phyloP scores from a whole-genome alignment of 35 echinoderm and acorn worm species.

The Acanthaster planci region DNA sequence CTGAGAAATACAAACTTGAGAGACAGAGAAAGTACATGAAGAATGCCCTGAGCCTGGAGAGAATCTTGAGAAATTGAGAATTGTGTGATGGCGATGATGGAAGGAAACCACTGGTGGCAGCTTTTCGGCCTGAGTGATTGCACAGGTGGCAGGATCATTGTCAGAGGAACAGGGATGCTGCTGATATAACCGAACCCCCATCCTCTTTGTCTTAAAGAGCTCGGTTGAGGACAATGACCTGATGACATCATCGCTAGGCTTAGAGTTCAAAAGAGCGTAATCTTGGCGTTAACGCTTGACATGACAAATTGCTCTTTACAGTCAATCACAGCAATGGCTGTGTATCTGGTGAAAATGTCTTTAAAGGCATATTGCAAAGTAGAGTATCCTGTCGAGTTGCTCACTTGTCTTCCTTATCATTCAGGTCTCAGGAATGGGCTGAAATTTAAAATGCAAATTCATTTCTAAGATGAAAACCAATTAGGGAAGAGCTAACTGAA shows the following conservation, averaged over 20 bases:
- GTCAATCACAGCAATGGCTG: too few species aligned
- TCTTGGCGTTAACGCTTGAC: too few species aligned
- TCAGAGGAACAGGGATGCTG: neutral
- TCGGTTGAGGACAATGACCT: slow-evolving; percentile 1
- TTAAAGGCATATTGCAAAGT: too few species aligned
- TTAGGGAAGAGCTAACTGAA: too few species aligned
- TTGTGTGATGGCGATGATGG: slow-evolving; percentile 5
- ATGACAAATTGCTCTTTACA: too few species aligned
- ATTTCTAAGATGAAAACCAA: too few species aligned
- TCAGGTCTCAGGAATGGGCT: too few species aligned
- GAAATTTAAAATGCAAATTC: too few species aligned
- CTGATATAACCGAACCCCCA: neutral
- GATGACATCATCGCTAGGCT: slow-evolving; percentile 6
- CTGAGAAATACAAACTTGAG: neutral
- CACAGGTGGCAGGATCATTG: slow-evolving; percentile 16
- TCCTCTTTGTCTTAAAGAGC: neutral
- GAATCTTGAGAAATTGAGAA: slow-evolving; percentile 15
- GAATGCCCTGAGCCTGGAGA: neutral
- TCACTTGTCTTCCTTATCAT: too few species aligned
- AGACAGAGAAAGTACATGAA: too few species aligned
- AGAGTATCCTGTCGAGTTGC: too few species aligned
- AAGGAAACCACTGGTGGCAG: neutral
- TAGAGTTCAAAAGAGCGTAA: neutral
- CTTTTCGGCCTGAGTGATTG: slow-evolving; percentile 7
- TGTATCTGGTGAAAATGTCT: too few species aligned